Evolutionary conservation across 2,113 vertebrate species (phyloP), one percentile per base, ranked within the genome.

Genomic region (Protomyctophum bolini): DNA sequence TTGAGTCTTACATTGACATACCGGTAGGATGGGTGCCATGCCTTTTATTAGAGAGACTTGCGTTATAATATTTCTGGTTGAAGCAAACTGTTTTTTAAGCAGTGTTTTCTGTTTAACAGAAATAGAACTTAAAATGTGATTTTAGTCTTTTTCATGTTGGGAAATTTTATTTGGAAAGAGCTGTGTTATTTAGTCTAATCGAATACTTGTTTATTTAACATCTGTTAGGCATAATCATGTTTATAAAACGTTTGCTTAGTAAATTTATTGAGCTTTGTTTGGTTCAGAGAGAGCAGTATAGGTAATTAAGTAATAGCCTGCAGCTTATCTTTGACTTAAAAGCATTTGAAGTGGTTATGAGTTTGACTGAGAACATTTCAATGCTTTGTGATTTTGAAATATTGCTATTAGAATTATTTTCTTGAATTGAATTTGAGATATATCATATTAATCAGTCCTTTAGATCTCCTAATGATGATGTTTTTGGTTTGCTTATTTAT

Each of bases 1-100:
- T 11, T 41, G 76, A 81, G 86, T 86, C 81, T 87, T 86, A 87
- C 33, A 8, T 54, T 70, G 54, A 64, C 7, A 67, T 56, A n/a
- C n/a, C n/a, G n/a, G n/a, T n/a, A 15, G 66, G 72, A 56, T 68
- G 72, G 46, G 59, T 56, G 41, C 63, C 48, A 51, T 70, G 33
- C 59, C 68, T 58, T 63, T 72, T 57, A 21, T 21, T 21, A 21
- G 21, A 68, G 62, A 10, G 51, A 50, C 60, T 70, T 54, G 1
- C 6, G 10, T 6, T 54, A 46, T 11, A 64, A 79, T 63, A 12
- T 45, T 49, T 80, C 10, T 65, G 55, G 50, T 57, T 79, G 14
- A 70, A 80, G 8, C 33, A 58, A 49, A 55, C 49, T 2, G 45
- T 58, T n/a, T 72, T 74, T 41, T 50, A 71, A 64, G 6, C 41